Base-by-base conservation (phyloP, 2,797 vertebrate species). In the Protonibea diacanthus region DNA sequence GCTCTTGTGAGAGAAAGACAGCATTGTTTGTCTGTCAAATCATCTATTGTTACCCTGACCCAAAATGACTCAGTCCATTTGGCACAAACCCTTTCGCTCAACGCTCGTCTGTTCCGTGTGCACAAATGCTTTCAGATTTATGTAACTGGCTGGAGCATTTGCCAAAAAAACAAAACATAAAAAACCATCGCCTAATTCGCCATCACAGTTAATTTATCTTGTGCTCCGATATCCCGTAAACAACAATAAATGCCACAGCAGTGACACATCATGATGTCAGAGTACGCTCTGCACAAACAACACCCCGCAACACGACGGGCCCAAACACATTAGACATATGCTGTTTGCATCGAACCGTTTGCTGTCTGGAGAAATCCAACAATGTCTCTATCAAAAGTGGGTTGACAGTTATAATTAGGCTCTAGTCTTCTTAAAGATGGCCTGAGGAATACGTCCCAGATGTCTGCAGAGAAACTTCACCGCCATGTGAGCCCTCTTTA, bases 1-100 rank as follows among this genome's bases (percentile, higher is more conserved):
- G 87, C 88, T 79, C 53, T 38, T n/a, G 86, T 27, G 66, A 87
- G 77, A 89, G 74, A 89, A 86, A 86, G 80, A 69, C 45, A 3
- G 8, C 68, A 86, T 92, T 93, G 92, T 93, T 83, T 61, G 74
- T 63, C 66, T 81, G 78, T 90, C 82, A 90, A 69, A 73, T 76
- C 71, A 57, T 79, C 82, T 21, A 78, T 86, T 88, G 88, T 89
- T 75, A 79, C 53, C 57, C 72, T 89, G 89, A 90, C 85, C 89
- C 80, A 66, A 83, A 88, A 90, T 76, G 81, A 87, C 82, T 86
- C 72, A 20, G 49, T 47, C 23, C 48, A 71, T 82, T 81, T 83
- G 81, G 82, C 82, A 86, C 81, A 76, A 78, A 89, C 67, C 67
- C 71, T 69, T 74, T 6, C 25, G 66, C 71, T 70, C 59, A 11